A percentile compares a stretch with the other conserved stretches of the same genome.
Evolutionary conservation across 2,888 invertebrate genomes (phyloP).

Genomic region (Elmis aenea): DNA sequence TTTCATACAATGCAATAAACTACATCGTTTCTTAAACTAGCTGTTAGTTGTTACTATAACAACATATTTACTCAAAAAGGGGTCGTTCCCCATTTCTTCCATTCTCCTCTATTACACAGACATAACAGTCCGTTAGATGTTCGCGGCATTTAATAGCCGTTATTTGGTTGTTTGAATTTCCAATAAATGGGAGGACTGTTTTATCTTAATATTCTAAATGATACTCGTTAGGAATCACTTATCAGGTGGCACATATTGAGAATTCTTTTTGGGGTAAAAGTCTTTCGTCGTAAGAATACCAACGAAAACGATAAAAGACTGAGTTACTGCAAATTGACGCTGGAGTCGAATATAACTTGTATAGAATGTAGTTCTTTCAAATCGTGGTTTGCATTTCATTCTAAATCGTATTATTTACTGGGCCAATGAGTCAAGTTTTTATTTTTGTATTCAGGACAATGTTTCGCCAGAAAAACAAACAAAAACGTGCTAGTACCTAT

Average conservation of each 20-base stretch:
- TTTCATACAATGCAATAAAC: too few species aligned
- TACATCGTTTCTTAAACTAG: too few species aligned
- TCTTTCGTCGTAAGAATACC: conserved; percentile 16
- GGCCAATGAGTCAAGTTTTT: conserved; percentile 12
- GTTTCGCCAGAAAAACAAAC: too few species aligned
- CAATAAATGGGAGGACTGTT: conserved; percentile 12
- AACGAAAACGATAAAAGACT: conserved; percentile 28
- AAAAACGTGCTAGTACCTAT: too few species aligned
- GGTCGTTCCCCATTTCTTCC: too few species aligned
- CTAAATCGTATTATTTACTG: conserved; percentile 12
- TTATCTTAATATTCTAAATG: conserved; percentile 19
- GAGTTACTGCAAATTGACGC: conserved; percentile 37
- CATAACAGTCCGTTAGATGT: conserved; percentile 3
- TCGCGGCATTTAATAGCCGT: conserved; percentile 6
- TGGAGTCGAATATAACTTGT: conserved; percentile 28
- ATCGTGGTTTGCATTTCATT: conserved; percentile 21
- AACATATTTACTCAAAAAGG: too few species aligned
- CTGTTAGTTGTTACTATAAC: too few species aligned
- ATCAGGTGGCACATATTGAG: conserved; percentile 17
- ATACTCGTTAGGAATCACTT: conserved; percentile 20
- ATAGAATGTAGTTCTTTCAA: conserved; percentile 19
- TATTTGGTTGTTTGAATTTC: conserved; percentile 8
- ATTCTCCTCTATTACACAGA: conserved; percentile 1
- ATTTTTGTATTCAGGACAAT: too few species aligned
- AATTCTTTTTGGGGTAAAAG: conserved; percentile 10